These are phyloP conservation scores for Megamerina dolium DNA, from an alignment of 2,888 invertebrate genomes.

Conservation along the genomic window DNA sequence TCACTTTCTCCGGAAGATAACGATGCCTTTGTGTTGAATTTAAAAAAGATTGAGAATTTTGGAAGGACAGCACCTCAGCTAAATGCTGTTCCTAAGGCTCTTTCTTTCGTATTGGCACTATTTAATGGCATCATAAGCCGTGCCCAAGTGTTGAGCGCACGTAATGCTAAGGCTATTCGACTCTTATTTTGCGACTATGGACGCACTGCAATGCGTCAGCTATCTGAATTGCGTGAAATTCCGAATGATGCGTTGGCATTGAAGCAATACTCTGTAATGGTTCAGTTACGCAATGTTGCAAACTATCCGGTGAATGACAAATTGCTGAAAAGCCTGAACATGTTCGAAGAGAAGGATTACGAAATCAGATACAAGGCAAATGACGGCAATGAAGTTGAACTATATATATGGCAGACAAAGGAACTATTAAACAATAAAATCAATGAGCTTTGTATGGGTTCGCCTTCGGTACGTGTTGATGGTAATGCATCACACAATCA, in stretches of 20 bases:
- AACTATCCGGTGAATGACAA: slow-evolving; percentile 8
- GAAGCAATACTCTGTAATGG: slow-evolving; percentile 15
- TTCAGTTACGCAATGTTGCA: slow-evolving; percentile 14
- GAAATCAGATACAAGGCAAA: slow-evolving; percentile 13
- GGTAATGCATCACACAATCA: too few species aligned
- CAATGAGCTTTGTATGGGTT: slow-evolving; percentile 2
- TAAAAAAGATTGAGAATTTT: slow-evolving; percentile 16
- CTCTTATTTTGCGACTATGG: slow-evolving; percentile 23
- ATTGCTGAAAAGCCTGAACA: slow-evolving; percentile 12
- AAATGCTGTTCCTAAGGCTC: slow-evolving; percentile 10
- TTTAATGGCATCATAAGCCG: slow-evolving; percentile 19
- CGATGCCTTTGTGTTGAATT: slow-evolving; percentile 9
- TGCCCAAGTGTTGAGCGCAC: slow-evolving; percentile 17
- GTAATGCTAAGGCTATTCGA: slow-evolving; percentile 13
- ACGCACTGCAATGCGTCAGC: slow-evolving; percentile 12
- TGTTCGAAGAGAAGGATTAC: slow-evolving; percentile 19
- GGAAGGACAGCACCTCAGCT: slow-evolving; percentile 16
- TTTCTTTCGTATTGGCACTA: slow-evolving; percentile 19
- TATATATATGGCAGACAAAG: slow-evolving; percentile 3
- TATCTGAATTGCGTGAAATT: slow-evolving; percentile 20
- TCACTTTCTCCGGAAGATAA: slow-evolving; percentile 6
- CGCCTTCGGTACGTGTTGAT: slow-evolving; percentile 2
- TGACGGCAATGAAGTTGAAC: not conserved
- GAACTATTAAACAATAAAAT: slow-evolving; percentile 21
- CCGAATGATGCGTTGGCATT: slow-evolving; percentile 15